Evolutionary conservation across 2,113 vertebrate genomes (phyloP).

Genomic region (Corythaeola cristata): DNA sequence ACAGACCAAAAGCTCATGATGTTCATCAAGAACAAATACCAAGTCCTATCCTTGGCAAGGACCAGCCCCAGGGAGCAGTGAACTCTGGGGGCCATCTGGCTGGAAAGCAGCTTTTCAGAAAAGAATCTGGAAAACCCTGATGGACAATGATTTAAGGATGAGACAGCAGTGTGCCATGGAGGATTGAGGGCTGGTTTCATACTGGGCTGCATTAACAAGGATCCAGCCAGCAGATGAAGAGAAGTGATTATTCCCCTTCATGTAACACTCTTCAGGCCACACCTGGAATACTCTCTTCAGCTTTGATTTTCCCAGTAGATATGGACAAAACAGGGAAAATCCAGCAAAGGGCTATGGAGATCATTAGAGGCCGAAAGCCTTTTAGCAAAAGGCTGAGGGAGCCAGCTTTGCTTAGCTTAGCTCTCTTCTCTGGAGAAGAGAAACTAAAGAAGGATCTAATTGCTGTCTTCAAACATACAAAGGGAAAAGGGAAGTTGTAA

Average conservation of each 20-base stretch:
- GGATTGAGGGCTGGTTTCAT: background rate
- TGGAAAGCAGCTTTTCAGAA: background rate
- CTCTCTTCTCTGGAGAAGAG: background rate
- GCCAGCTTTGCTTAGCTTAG: background rate
- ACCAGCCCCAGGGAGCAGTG: background rate
- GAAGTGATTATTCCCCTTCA: background rate
- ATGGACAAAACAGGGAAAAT: background rate
- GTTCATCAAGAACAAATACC: background rate
- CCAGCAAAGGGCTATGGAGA: background rate
- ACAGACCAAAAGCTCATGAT: background rate
- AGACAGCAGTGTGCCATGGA: background rate
- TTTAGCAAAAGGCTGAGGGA: background rate
- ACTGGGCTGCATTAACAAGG: background rate
- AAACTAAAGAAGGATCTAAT: background rate
- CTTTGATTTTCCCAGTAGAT: background rate
- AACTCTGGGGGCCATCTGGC: fast-evolving
- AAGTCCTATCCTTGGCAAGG: background rate
- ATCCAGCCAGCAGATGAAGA: background rate
- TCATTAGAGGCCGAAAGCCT: background rate
- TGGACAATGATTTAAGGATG: background rate
- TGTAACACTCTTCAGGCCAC: background rate
- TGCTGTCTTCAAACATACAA: background rate
- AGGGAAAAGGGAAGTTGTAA: background rate
- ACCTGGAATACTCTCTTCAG: background rate
- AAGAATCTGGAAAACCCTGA: background rate